phyloP scores from a whole-genome alignment of 2,797 vertebrate genomes.

The Halcyon chelicuti region DNA sequence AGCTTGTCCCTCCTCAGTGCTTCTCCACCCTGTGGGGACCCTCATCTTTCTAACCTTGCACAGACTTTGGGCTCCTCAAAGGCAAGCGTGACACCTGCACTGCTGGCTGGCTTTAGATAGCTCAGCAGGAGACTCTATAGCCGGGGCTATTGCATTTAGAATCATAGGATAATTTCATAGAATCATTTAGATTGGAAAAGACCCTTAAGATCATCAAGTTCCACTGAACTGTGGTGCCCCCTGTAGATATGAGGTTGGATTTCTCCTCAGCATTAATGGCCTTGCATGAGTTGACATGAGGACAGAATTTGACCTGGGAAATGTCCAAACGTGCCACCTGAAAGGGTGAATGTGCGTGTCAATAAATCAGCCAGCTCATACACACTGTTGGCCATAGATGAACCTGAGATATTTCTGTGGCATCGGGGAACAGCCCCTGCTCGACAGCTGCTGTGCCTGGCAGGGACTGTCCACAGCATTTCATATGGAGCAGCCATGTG shows the following conservation, averaged over 20 bases:
- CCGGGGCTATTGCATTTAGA: background rate
- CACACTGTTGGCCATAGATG: rapidly evolving
- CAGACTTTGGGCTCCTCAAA: background rate
- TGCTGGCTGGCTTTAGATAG: background rate
- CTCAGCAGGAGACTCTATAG: background rate
- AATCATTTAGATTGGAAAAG: background rate
- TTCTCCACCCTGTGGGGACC: background rate
- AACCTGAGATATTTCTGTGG: background rate
- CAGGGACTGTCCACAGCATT: rapidly evolving
- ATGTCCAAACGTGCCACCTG: rapidly evolving
- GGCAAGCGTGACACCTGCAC: background rate
- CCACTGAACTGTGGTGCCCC: background rate
- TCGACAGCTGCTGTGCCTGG: background rate
- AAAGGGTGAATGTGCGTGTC: background rate
- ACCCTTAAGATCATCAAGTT: background rate
- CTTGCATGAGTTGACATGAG: background rate
- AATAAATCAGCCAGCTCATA: background rate
- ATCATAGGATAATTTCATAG: background rate
- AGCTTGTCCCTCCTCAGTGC: background rate
- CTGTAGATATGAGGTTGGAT: background rate
- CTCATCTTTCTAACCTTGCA: background rate
- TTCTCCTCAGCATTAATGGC: background rate
- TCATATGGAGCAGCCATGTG: background rate
- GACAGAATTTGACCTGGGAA: background rate
- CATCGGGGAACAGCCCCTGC: background rate